Conservation (phyloP, 2,888 invertebrate species). For the Trachelus iudaicus region DNA sequence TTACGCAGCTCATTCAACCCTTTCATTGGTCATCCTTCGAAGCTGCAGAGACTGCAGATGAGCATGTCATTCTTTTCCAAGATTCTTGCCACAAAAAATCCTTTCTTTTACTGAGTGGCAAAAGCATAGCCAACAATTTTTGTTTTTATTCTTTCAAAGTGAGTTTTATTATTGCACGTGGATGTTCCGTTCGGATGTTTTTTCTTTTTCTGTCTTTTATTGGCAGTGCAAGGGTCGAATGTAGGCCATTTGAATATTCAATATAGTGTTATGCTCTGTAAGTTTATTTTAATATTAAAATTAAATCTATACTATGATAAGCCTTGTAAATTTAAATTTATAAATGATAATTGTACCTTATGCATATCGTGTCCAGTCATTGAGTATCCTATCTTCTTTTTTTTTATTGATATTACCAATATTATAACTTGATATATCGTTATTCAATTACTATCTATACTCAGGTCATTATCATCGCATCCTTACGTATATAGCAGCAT, state of each 20-base stretch:
- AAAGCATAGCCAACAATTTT: not conserved
- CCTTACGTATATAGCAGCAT: not conserved
- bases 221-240: conserved; percentile 38
- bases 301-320: conserved; percentile 50
- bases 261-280: conserved; percentile 55
- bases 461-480: not conserved
- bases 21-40: conserved; percentile 1
- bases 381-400: not conserved
- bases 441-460: not conserved
- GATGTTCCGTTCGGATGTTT: not conserved
- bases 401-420: not conserved
- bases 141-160: not conserved
- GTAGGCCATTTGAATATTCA: conserved; percentile 47
- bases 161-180: not conserved
- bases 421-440: not conserved
- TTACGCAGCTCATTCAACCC: not conserved
- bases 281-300: conserved; percentile 63
- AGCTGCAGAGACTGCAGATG: not conserved
- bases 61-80: conserved; percentile 2
- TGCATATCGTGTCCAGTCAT: conserved; percentile 24
- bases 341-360: conserved; percentile 62
- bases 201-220: conserved; percentile 8
- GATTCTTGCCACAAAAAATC: conserved; percentile 22
- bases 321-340: conserved; percentile 64
- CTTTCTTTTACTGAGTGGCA: conserved; percentile 6